Base-by-base conservation (phyloP, 1,140 invertebrate species). In the Drosophila varians region DNA sequence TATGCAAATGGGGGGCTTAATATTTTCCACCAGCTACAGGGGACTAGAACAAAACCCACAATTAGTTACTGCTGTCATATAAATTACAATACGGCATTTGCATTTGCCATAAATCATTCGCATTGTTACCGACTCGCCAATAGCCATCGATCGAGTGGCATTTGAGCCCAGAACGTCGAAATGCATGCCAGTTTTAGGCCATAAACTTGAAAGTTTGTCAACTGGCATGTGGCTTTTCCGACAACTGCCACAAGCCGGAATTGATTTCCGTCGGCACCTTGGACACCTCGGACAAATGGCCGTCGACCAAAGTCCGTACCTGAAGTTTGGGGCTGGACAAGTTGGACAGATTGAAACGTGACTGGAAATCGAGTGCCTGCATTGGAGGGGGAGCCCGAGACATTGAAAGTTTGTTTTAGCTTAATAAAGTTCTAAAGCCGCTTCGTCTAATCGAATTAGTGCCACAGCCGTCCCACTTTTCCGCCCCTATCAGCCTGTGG, bases 341-440 rank as follows among this genome's bases (percentile, higher is more conserved):
- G 18, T 31, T 71, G 34, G 48, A 42, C 55, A 72, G 74, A 73
- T 71, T 65, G 55, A 70, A 83, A 84, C 80, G 82, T 80, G 80
- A 84, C 80, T 84, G 58, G 80, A 86, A 76, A 80, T 62, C 53
- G 82, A 86, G 78, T 77, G 75, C 76, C 74, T 70, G 69, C 66
- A 70, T 79, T 66, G 49, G 68, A 55, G 16, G 18, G 43, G 48
- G 23, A 4, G 25, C n/a, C n/a, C 12, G 21, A 47, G 57, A 34
- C 62, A 53, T 73, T 72, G 57, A 72, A 73, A 73, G 43, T 72
- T 49, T 38, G 34, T 40, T 52, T 51, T 42, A 43, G 25, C 66
- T 52, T 60, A 47, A 72, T 52, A 53, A 36, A 52, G 56, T 56
- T 64, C 34, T 43, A 73, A 73, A 73, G 57, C 57, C 38, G 47